Percentiles rank a stretch among this genome's conserved stretches.
These are phyloP conservation scores for Junco hyemalis DNA, from an alignment of 2,113 vertebrate species.

Conservation along the genomic window DNA sequence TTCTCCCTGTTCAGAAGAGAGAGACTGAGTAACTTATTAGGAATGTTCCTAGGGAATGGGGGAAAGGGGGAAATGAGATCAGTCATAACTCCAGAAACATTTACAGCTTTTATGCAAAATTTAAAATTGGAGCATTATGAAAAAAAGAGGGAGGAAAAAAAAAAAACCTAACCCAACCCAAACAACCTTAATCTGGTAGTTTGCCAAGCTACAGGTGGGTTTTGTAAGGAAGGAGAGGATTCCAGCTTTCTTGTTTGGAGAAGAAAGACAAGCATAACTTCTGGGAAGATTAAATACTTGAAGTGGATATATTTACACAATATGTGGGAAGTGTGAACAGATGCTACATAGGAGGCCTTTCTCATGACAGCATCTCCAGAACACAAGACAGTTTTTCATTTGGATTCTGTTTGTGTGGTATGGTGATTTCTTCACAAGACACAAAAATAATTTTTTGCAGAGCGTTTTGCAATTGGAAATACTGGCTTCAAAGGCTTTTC, in stretches of 20 bases:
- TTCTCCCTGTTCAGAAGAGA: background rate
- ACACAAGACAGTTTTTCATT: background rate
- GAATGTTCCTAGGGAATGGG: slow-evolving; percentile 23
- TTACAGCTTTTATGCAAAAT: slow-evolving; percentile 11
- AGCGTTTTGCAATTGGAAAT: background rate
- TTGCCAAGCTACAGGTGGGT: slow-evolving; percentile 37
- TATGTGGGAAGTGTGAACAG: slow-evolving; percentile 51
- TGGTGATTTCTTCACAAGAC: background rate
- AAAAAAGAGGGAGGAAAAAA: background rate
- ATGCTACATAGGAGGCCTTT: slow-evolving; percentile 33
- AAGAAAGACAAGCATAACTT: slow-evolving; percentile 21
- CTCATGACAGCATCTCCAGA: slow-evolving; percentile 7
- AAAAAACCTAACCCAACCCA: background rate
- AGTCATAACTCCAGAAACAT: background rate
- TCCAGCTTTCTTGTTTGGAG: slow-evolving; percentile 1
- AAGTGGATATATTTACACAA: slow-evolving; percentile 45
- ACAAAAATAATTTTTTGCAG: background rate
- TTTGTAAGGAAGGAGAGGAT: background rate
- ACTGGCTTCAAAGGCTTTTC: background rate
- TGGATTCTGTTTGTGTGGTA: background rate
- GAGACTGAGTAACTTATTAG: slow-evolving; percentile 18
- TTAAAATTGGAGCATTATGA: background rate
- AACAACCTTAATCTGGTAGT: background rate
- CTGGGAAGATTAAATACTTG: slow-evolving; percentile 25
- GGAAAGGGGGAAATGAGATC: slow-evolving; percentile 20